phyloP scores from a whole-genome alignment of 2,797 vertebrate genomes.

The Anas bernieri region DNA sequence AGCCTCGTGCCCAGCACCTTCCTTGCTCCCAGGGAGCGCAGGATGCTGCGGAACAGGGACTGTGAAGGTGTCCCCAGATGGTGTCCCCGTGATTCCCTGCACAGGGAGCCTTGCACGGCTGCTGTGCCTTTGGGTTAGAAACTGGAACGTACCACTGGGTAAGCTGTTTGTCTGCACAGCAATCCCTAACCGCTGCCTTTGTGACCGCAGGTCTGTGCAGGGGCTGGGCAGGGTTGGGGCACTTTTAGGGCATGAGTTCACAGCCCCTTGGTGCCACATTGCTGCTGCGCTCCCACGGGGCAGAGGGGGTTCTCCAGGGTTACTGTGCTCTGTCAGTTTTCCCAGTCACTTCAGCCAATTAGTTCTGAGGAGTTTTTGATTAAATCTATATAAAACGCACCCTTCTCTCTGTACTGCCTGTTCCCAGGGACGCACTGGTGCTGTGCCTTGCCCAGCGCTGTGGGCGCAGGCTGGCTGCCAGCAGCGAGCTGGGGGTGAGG shows the following conservation, averaged over 20 bases:
- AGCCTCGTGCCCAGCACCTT: neutral
- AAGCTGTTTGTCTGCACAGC: neutral
- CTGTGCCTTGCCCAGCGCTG: neutral
- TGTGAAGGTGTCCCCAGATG: neutral
- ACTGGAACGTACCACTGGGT: accelerated
- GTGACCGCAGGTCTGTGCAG: neutral
- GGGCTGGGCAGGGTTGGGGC: neutral
- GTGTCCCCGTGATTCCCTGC: too few relatives aligned
- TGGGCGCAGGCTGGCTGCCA: neutral
- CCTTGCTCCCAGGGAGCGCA: neutral
- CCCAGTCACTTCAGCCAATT: neutral
- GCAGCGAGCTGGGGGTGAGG: too few relatives aligned
- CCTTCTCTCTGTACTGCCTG: neutral
- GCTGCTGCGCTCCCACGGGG: accelerated
- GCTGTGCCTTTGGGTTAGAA: neutral
- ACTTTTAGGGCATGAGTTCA: neutral
- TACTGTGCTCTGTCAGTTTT: neutral
- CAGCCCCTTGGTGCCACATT: too few relatives aligned
- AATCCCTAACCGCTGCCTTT: neutral
- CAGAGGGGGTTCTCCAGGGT: neutral
- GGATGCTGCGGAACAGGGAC: neutral
- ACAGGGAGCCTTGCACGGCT: neutral
- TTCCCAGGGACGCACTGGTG: neutral
- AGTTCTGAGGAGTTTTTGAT: neutral
- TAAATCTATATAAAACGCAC: neutral